These are phyloP conservation scores for Phrixothrix hirtus DNA, from an alignment of 2,888 invertebrate species.

Conservation along the genomic window DNA sequence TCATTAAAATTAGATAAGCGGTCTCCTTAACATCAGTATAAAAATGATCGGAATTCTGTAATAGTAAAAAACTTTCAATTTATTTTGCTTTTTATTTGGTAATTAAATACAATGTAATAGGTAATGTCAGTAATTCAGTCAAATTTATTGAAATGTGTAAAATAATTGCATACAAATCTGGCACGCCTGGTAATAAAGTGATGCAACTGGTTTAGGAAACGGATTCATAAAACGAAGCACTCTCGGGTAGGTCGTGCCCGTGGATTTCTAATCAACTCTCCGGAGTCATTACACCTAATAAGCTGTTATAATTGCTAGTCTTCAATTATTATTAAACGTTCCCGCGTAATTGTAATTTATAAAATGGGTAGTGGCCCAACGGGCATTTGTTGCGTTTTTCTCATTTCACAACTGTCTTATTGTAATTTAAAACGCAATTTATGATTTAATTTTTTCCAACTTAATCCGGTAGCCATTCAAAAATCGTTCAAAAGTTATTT, in stretches of 20 bases:
- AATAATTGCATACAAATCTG: constrained; percentile 15
- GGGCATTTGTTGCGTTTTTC: constrained; percentile 14
- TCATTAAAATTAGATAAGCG: too few species aligned
- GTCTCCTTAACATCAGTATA: too few species aligned
- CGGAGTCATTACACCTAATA: constrained; percentile 17
- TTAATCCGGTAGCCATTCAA: constrained; percentile 12
- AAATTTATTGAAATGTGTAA: constrained; percentile 21
- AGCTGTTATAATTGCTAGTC: constrained; percentile 18
- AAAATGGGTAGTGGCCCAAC: constrained; percentile 13
- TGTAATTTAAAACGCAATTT: constrained; percentile 18
- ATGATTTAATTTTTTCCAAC: constrained; percentile 7
- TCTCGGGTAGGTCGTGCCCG: constrained; percentile 13
- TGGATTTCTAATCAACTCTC: constrained; percentile 21
- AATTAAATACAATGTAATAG: constrained; percentile 9
- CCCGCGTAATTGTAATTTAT: constrained; percentile 18
- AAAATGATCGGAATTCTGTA: background rate
- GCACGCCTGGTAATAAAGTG: constrained; percentile 13
- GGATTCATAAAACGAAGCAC: constrained; percentile 3
- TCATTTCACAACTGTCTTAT: constrained; percentile 9
- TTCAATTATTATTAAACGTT: constrained; percentile 21
- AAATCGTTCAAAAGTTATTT: constrained; percentile 14
- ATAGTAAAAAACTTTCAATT: background rate
- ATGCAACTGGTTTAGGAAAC: constrained; percentile 12
- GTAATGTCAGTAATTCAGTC: constrained; percentile 6
- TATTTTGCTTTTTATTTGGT: constrained; percentile 9